These are phyloP conservation scores for Athalia rosae DNA, from an alignment of 2,888 invertebrate genomes.

Conservation along the genomic window DNA sequence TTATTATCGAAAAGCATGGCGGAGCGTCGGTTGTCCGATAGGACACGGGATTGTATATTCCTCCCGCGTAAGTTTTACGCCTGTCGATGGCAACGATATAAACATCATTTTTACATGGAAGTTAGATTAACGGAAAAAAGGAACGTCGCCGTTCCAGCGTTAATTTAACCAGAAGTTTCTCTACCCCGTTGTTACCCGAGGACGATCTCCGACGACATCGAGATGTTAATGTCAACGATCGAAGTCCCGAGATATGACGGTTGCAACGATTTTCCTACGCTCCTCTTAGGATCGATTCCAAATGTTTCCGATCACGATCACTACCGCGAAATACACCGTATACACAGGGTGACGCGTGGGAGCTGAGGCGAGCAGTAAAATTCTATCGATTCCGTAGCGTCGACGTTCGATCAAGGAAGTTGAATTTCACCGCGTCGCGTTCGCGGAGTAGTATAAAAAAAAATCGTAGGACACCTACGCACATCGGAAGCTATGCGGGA, in stretches of 20 bases:
- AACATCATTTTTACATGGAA: not conserved
- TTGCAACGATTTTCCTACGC: not conserved
- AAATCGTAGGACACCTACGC: slow-evolving; percentile 13
- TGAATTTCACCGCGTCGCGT: not conserved
- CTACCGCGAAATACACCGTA: too few species aligned
- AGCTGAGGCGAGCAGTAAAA: too few species aligned
- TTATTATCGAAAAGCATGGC: too few species aligned
- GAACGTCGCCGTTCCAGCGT: slow-evolving; percentile 15
- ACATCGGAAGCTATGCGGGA: not conserved
- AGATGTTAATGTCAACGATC: slow-evolving; percentile 27
- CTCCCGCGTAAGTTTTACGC: not conserved
- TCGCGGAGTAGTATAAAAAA: not conserved
- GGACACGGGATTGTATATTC: not conserved
- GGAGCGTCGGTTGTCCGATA: too few species aligned
- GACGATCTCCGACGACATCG: slow-evolving; percentile 15
- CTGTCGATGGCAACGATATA: not conserved
- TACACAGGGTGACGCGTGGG: too few species aligned
- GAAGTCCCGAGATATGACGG: slow-evolving; percentile 13
- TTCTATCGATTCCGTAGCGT: slow-evolving; percentile 21
- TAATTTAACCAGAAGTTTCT: slow-evolving; percentile 15
- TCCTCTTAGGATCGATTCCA: too few species aligned
- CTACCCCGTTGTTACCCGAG: not conserved
- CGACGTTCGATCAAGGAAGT: too few species aligned
- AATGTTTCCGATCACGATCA: too few species aligned
- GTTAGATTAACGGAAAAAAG: not conserved